Base-by-base conservation (phyloP, 2,888 invertebrate species). In the Tenthredo distinguenda region DNA sequence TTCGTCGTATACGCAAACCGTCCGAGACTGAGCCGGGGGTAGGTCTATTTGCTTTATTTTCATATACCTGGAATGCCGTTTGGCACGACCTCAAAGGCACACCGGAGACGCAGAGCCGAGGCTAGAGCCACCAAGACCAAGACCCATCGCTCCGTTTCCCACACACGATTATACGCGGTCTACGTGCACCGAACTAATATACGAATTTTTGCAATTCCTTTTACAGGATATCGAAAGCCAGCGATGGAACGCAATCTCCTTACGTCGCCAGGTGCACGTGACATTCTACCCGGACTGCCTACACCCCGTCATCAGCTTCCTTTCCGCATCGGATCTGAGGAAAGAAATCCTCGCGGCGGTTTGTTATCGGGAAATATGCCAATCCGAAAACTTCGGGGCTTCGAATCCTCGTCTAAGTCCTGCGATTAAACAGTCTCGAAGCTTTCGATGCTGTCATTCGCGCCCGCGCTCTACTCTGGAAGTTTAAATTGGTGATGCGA, bases 171-270 rank as follows among this genome's bases (percentile, higher is more conserved):
- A 26, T 26, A 91, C 90, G 89, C 90, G 89, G 90, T 90, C 89
- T 87, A 91, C 89, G 86, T 87, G 87, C 89, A 87, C 86, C 89
- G 86, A 91, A 89, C 91, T 92, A 91, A 92, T 92, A 92, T 92
- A 90, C 89, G 90, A 91, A 92, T 91, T 91, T 91, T 91, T 91
- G 90, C 90, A 87, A 92, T 91, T 92, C 91, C 91, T 90, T 89
- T 90, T 89, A 87, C 88, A 87, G 89, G 88, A 91, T 91, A 92
- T 91, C 91, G 90, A 89, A 86, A 81, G 18, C 40, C 37, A 34
- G 3, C 87, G 65, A 83, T 58, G 55, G 84, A 87, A 87, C 86
- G 87, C 88, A 88, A 88, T 87, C 87, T 88, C 83, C 87, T 87
- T 85, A 84, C 84, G 86, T 84, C 79, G 84, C 86, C 85, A 65